These are phyloP conservation scores for Steromphala cineraria DNA, from an alignment of 2,888 invertebrate species.

Conservation along the genomic window DNA sequence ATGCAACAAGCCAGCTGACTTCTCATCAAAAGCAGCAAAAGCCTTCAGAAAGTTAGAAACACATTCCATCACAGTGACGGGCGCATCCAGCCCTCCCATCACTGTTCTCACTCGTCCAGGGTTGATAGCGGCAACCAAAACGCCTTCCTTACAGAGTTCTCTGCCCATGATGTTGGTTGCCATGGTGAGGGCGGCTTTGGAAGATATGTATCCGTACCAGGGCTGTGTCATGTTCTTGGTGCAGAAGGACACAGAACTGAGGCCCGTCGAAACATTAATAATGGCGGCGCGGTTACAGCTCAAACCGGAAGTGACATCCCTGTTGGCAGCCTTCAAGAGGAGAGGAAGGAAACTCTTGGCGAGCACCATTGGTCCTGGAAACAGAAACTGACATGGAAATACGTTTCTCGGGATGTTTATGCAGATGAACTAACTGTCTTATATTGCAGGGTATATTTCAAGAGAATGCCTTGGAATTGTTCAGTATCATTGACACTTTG, in stretches of 20 bases:
- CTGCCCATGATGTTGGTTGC: conserved; percentile 31
- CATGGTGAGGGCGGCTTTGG: conserved; percentile 40
- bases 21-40: background rate
- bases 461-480: too few relatives aligned
- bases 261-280: conserved; percentile 28
- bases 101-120: conserved; percentile 39
- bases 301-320: background rate
- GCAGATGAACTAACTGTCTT: too few relatives aligned
- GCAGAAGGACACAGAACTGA: conserved; percentile 25
- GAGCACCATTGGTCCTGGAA: conserved; percentile 31
- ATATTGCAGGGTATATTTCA: too few relatives aligned
- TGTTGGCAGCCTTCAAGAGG: conserved; percentile 30
- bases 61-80: conserved; percentile 19
- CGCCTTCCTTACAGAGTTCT: conserved; percentile 30
- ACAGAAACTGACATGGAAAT: background rate
- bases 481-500: too few relatives aligned
- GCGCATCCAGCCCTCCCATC: conserved; percentile 34
- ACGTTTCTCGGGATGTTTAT: too few relatives aligned
- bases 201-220: conserved; percentile 25
- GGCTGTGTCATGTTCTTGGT: background rate
- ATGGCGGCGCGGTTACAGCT: conserved; percentile 31
- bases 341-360: conserved; percentile 35
- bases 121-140: conserved; percentile 29
- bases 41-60: conserved; percentile 18
- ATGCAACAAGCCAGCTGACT: conserved; percentile 17